Percentiles rank a stretch among this genome's conserved stretches.
Conservation (phyloP, 2,888 invertebrate species). For the Cepaea hortensis region DNA sequence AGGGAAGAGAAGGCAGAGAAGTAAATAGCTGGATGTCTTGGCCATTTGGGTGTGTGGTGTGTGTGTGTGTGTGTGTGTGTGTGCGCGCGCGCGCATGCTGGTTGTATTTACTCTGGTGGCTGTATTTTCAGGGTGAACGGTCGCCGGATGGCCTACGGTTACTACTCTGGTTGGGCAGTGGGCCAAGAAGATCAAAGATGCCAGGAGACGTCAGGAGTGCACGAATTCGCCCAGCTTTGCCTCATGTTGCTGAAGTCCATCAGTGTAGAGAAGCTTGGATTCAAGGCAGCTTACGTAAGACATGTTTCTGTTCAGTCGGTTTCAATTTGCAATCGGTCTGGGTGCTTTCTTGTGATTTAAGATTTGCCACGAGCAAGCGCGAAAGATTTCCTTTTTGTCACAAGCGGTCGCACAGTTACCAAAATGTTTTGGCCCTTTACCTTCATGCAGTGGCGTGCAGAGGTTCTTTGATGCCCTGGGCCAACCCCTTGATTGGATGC, state of each 20-base stretch:
- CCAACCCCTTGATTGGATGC: too few species aligned
- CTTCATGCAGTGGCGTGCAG: too few species aligned
- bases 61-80: too few species aligned
- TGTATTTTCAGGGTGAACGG: constrained; percentile 46
- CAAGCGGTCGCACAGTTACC: neutral
- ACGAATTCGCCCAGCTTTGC: constrained; percentile 52
- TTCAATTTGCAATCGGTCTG: neutral
- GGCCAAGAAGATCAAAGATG: constrained; percentile 44
- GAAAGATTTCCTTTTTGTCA: neutral
- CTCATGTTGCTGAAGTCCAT: constrained; percentile 36
- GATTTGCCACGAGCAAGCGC: neutral
- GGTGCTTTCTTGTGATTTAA: neutral
- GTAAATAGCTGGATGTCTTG: neutral
- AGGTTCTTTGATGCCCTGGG: too few species aligned
- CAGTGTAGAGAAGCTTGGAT: constrained; percentile 16
- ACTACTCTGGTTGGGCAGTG: constrained; percentile 50
- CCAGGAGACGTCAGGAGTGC: constrained; percentile 49
- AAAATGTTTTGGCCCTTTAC: too few species aligned
- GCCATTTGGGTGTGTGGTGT: too few species aligned
- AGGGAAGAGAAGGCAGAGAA: neutral
- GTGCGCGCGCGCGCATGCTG: neutral
- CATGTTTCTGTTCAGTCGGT: neutral
- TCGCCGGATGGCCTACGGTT: constrained; percentile 51
- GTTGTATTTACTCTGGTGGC: neutral
- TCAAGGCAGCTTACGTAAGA: constrained; percentile 40